Evolutionary conservation across 1,140 invertebrate genomes (phyloP), one percentile per base, ranked within the genome.

Genomic region (Panulirus ornatus): DNA sequence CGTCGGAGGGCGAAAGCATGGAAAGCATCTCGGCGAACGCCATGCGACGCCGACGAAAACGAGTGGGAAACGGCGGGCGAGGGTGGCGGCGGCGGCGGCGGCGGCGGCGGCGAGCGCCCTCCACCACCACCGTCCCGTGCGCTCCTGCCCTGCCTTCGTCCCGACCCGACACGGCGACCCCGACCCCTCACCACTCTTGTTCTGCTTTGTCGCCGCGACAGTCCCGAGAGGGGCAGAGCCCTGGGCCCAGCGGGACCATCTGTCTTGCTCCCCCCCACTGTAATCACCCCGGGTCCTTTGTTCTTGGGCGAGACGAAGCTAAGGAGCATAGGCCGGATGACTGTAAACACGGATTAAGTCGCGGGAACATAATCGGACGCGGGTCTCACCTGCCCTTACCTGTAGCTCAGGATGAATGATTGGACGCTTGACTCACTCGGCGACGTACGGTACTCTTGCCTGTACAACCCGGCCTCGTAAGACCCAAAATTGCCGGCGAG

Each of bases 391-490:
- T 88, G 85, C 85, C 85, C 76, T 88, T 88, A 88, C 85, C 75
- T 81, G 85, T 88, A 88, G 85, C 85, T 88, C 85, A 81, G 75
- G 85, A 88, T 88, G 85, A 88, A 88, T 88, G 85, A 88, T 88
- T 88, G 85, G 85, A 88, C 85, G 85, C 70, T 79, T 81, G 85
- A 88, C 76, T 88, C 58, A 36, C 38, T 51, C 51, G 40, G 27
- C 44, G 76, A 11, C 44, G 38, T 54, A 88, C 40, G 76, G 30
- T 34, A 81, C 40, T 81, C 40, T 79, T 22, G 58, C 54, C 76
- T 70, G 63, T 88, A 63, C 6, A 11, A 19, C 5, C 11, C 70
- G 51, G 6, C 47, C 3, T 51, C 42, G 30, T n/a, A 38, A 30
- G 58, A 83, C 30, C 36, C 51, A 75, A 75, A 75, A 75, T 83